Evolutionary conservation across 2,888 invertebrate species (phyloP).

Genomic region (Hoplodrina ambigua): DNA sequence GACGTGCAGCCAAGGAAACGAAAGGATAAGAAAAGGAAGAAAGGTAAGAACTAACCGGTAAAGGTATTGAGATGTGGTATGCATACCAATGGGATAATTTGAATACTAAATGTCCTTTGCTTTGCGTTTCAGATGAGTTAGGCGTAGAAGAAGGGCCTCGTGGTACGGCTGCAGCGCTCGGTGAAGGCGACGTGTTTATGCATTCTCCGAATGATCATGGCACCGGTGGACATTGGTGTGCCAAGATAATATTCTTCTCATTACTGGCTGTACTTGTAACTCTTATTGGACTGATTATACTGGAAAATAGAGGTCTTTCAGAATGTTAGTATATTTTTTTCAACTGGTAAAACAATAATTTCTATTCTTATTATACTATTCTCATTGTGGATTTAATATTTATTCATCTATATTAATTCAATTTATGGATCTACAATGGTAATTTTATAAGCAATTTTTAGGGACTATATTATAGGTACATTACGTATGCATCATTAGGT

Average conservation of each 20-base stretch:
- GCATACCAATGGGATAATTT: constrained; percentile 31
- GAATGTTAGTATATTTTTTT: constrained; percentile 92
- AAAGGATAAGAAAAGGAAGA: constrained; percentile 95
- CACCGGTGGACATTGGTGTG: constrained; percentile 96
- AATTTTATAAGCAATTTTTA: background rate
- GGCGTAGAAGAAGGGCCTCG: constrained; percentile 83
- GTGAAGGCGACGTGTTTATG: constrained; percentile 93
- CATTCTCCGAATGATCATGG: constrained; percentile 94
- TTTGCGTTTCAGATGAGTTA: constrained; percentile 84
- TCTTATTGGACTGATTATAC: constrained; percentile 94
- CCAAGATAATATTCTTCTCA: constrained; percentile 95
- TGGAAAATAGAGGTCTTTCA: constrained; percentile 94
- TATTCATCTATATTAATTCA: background rate
- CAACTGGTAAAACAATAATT: background rate
- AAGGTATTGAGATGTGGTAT: constrained; percentile 30
- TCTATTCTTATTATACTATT: background rate
- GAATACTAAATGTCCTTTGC: constrained; percentile 22
- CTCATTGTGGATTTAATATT: background rate
- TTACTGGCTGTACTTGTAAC: constrained; percentile 93
- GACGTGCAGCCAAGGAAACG: constrained; percentile 96
- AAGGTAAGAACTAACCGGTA: constrained; percentile 90
- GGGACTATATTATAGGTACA: too few species aligned
- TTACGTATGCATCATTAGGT: background rate
- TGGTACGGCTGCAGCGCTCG: constrained; percentile 85
- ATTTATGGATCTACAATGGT: background rate